Base-by-base conservation (phyloP, 2,113 vertebrate genomes). In the Epinephelus cyanopodus region DNA sequence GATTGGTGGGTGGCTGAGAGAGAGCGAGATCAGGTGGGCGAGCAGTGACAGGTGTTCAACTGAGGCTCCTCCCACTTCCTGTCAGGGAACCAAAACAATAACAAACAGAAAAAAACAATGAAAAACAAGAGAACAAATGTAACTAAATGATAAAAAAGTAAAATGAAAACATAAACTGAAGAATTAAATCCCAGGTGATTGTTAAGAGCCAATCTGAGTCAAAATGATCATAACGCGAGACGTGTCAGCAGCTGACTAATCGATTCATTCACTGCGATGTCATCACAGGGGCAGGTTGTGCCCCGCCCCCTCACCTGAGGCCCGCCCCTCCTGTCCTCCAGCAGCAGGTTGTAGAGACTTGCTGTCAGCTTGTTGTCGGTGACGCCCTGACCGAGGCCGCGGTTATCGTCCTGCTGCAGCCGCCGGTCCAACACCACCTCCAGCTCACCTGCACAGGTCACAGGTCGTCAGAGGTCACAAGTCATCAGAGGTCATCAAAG, bases 401-500 rank as follows among this genome's bases (percentile, higher is more conserved):
- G 97, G 90, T 98, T 98, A 87, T 99, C 98, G 61, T 99, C 98
- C 90, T 99, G 98, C 95, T 97, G 97, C 82, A 99, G 96, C 61
- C 97, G 94, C 23, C 98, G 96, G 93, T 99, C 98, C 96, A 99
- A 93, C 74, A 99, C 95, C 68, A 98, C 95, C 93, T 99, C 97
- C 88, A 99, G 91, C 85, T 97, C 96, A 74, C 98, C 98, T 98
- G 91, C 67, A 62, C 58, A 81, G 86, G 89, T 21, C 67, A 94
- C 1, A 67, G 45, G 39, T 47, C 4, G 6, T 21, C 5, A 21
- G 18, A n/a, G 25, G 50, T 56, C 15, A 33, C 33, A 42, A 37
- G 27, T 61, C 18, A 39, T 61, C 18, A 39, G 3, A 72, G 54
- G 64, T 58, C 23, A 84, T 1, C 29, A 29, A 5, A 21, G 18